A percentile compares a stretch with the other conserved stretches of the same genome.
phyloP scores from a whole-genome alignment of 2,797 vertebrate genomes.

The Borostomias antarcticus region DNA sequence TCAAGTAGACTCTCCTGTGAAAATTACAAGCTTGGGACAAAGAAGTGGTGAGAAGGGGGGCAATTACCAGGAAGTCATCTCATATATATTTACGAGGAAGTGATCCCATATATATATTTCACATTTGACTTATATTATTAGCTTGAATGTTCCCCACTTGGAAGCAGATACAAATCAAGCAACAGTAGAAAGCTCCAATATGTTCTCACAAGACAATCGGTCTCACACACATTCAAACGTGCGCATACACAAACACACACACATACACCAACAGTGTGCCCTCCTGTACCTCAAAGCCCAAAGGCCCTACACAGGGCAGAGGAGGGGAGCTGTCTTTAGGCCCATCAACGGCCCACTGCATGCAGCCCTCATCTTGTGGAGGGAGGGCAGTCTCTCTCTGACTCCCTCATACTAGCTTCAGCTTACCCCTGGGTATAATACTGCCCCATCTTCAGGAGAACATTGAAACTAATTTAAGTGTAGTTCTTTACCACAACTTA shows the following conservation, averaged over 20 bases:
- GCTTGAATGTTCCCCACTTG: constrained; percentile 37
- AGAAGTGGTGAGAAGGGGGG: constrained; percentile 1
- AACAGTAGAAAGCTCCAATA: constrained; percentile 43
- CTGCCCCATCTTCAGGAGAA: constrained; percentile 28
- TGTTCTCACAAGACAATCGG: constrained; percentile 16
- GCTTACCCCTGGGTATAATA: constrained; percentile 38
- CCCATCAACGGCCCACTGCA: constrained; percentile 27
- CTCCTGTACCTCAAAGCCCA: constrained; percentile 27
- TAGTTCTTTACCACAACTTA: constrained; percentile 29
- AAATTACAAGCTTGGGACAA: constrained; percentile 22
- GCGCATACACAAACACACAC: constrained; percentile 34
- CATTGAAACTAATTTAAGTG: constrained; percentile 5
- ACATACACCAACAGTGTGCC: constrained; percentile 13
- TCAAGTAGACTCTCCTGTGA: constrained; percentile 20
- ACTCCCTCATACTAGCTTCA: constrained; percentile 24
- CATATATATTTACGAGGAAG: constrained; percentile 17
- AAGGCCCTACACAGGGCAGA: constrained; percentile 18
- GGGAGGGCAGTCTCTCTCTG: constrained; percentile 18
- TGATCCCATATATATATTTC: constrained; percentile 29
- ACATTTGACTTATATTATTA: constrained; percentile 38
- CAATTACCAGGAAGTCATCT: constrained; percentile 10
- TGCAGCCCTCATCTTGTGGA: constrained; percentile 33
- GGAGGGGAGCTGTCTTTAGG: constrained; percentile 24
- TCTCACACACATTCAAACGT: constrained; percentile 21
- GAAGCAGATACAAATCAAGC: constrained; percentile 43